phyloP scores from a whole-genome alignment of 2,888 invertebrate genomes.

The Athalia cordata region DNA sequence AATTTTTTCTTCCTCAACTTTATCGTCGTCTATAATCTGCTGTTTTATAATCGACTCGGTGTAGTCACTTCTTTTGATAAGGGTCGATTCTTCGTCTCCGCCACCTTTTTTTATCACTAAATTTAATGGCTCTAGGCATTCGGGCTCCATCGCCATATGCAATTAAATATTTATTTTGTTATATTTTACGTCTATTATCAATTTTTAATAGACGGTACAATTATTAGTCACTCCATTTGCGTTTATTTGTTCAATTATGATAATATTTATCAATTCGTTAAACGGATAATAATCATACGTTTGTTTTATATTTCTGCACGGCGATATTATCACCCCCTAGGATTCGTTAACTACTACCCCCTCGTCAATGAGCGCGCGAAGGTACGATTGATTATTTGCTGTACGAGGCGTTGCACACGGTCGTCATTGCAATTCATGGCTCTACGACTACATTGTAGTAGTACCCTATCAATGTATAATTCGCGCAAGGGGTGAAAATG shows the following conservation, averaged over 20 bases:
- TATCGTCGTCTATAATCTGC: constrained; percentile 52
- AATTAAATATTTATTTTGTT: neutral
- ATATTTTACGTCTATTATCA: constrained; percentile 36
- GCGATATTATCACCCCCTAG: neutral
- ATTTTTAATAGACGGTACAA: constrained; percentile 18
- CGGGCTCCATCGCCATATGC: constrained; percentile 66
- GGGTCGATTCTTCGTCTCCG: constrained; percentile 47
- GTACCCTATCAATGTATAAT: constrained; percentile 68
- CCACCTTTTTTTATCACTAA: constrained; percentile 74
- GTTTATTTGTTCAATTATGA: neutral
- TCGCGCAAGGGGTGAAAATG: constrained; percentile 68
- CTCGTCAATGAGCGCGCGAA: constrained; percentile 32
- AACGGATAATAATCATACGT: neutral
- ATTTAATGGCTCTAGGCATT: constrained; percentile 75
- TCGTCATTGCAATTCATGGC: constrained; percentile 73
- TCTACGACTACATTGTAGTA: constrained; percentile 61
- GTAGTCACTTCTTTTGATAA: constrained; percentile 46
- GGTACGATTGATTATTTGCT: constrained; percentile 72
- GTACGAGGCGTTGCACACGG: constrained; percentile 66
- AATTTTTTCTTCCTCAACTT: constrained; percentile 52
- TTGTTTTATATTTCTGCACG: neutral
- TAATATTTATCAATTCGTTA: neutral
- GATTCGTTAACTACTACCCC: constrained; percentile 1
- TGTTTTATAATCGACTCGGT: constrained; percentile 49
- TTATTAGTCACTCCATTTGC: constrained; percentile 35